Conservation (phyloP, 1,140 invertebrate species). For the Drosophila trapezifrons region DNA sequence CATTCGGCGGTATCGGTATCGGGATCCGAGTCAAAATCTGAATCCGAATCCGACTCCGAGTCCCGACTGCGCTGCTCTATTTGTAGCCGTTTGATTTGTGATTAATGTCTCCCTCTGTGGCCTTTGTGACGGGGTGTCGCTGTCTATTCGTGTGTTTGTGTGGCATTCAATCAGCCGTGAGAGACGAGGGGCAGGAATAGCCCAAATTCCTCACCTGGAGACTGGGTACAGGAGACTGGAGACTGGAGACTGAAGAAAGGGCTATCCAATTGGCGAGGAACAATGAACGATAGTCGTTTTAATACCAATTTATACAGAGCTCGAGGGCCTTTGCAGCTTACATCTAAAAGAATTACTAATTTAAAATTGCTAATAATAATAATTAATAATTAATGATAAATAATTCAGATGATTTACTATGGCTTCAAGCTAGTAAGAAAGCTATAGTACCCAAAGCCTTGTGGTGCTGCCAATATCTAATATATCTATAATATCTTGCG, state of each 20-base stretch:
- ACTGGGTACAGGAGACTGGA: not conserved
- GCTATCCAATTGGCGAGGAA: slow-evolving; percentile 18
- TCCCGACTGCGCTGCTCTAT: slow-evolving; percentile 54
- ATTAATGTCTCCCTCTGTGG: slow-evolving; percentile 56
- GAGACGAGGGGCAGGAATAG: not conserved
- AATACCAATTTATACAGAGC: not conserved
- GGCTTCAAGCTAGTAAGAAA: too few species aligned
- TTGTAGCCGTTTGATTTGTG: slow-evolving; percentile 72
- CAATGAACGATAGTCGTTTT: slow-evolving; percentile 15
- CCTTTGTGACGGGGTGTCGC: slow-evolving; percentile 16
- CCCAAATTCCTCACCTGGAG: slow-evolving; percentile 8
- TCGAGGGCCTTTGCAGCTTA: too few species aligned
- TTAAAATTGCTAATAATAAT: too few species aligned
- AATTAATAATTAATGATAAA: too few species aligned
- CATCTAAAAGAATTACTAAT: too few species aligned
- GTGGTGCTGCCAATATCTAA: too few species aligned
- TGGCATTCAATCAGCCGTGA: slow-evolving; percentile 18
- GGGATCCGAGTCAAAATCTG: slow-evolving; percentile 1
- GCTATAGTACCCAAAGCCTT: too few species aligned
- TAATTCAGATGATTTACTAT: too few species aligned
- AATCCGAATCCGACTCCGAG: slow-evolving; percentile 7
- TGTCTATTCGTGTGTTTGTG: slow-evolving; percentile 6
- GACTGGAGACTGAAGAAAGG: not conserved
- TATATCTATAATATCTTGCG: too few species aligned
- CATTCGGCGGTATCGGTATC: not conserved